Conservation (phyloP, 2,888 invertebrate genomes). For the Mesodorylaimus sp. region DNA sequence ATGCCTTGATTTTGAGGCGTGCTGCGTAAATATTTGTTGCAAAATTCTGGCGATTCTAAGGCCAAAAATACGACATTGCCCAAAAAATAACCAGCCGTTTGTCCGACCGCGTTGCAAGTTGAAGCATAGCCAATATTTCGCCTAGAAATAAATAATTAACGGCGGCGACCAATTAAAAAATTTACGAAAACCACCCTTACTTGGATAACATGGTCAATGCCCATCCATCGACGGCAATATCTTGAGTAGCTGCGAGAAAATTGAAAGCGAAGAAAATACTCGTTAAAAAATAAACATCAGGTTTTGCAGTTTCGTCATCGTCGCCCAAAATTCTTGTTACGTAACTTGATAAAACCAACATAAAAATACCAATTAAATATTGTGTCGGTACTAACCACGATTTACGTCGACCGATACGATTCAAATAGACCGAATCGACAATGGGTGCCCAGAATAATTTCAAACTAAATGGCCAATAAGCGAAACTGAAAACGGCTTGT, state of each 20-base stretch:
- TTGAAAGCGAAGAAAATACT: conserved; percentile 71
- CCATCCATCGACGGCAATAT: conserved; percentile 99
- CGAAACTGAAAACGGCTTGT: conserved; percentile 46
- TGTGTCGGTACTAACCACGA: conserved; percentile 73
- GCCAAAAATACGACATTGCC: conserved; percentile 92
- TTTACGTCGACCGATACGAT: conserved; percentile 86
- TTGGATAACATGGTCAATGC: conserved; percentile 92
- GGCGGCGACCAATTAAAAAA: too few relatives aligned
- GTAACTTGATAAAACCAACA: conserved; percentile 59
- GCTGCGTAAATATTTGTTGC: conserved; percentile 68
- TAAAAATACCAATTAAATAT: conserved; percentile 55
- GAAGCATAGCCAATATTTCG: conserved; percentile 93
- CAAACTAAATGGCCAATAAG: conserved; percentile 47
- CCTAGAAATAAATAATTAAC: too few relatives aligned
- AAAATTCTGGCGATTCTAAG: conserved; percentile 82
- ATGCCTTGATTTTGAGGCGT: conserved; percentile 50
- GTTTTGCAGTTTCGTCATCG: conserved; percentile 11
- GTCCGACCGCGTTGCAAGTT: conserved; percentile 94
- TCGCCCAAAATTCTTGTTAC: conserved; percentile 27
- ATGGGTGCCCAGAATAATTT: conserved; percentile 96
- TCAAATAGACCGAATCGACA: conserved; percentile 86
- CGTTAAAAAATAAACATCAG: conserved; percentile 60
- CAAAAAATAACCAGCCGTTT: conserved; percentile 88
- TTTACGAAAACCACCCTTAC: too few relatives aligned
- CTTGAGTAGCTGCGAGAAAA: conserved; percentile 93